These are phyloP conservation scores for Discoglossus pictus DNA, from an alignment of 2,797 vertebrate species.

Conservation along the genomic window DNA sequence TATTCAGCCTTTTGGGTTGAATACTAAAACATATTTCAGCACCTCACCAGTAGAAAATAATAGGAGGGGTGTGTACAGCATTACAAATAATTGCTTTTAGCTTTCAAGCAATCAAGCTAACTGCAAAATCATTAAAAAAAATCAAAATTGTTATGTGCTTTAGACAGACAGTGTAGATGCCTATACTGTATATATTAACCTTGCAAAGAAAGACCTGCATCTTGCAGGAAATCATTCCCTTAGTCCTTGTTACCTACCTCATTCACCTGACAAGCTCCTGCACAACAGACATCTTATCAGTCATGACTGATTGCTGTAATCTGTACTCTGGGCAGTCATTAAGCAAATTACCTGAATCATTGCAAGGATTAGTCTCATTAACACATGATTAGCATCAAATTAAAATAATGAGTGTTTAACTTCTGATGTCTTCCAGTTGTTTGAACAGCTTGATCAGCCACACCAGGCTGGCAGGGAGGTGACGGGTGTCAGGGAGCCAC, in stretches of 20 bases:
- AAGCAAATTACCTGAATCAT: conserved; percentile 99
- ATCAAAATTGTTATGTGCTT: no score
- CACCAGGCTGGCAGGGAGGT: conserved; percentile 77
- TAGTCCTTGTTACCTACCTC: conserved; percentile 70
- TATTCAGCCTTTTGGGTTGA: no score
- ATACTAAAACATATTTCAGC: no score
- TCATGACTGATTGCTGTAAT: conserved; percentile 98
- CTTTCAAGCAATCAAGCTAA: no score
- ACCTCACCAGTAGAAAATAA: no score
- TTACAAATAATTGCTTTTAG: no score
- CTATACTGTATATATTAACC: conserved; percentile 21
- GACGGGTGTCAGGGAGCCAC: conserved; percentile 70
- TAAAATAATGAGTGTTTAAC: conserved; percentile 99
- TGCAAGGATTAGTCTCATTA: conserved; percentile 99
- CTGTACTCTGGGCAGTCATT: conserved; percentile 98
- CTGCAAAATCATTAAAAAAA: no score
- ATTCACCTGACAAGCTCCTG: conserved; percentile 79
- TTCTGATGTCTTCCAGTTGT: conserved; percentile 99
- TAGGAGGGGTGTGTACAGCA: no score
- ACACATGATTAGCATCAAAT: conserved; percentile 99
- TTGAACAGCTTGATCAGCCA: conserved; percentile 98
- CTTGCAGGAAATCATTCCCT: conserved; percentile 59
- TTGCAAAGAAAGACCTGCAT: conserved; percentile 19
- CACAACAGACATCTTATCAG: conserved; percentile 93
- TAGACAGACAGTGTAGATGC: neutral